Evolutionary conservation across 2,113 vertebrate genomes (phyloP).

Genomic region (Pelecanus crispus): DNA sequence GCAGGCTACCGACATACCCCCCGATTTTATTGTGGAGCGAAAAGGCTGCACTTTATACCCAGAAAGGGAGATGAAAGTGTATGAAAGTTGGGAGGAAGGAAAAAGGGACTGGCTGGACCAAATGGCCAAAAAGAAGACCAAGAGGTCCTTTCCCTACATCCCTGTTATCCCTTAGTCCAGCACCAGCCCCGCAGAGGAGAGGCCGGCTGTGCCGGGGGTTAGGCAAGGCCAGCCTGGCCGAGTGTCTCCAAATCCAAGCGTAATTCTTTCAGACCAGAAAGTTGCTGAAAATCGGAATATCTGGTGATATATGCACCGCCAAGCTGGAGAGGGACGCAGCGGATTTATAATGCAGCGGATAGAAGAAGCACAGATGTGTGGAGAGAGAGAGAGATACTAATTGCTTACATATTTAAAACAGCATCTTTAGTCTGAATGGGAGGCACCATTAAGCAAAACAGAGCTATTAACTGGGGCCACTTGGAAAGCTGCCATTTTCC

Average conservation of each 20-base stretch:
- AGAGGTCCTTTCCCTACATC: background rate
- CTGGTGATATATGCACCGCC: background rate
- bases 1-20: background rate
- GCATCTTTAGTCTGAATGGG: constrained; percentile 59
- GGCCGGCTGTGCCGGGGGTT: background rate
- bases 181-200: background rate
- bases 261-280: background rate
- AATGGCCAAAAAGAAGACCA: rapidly evolving
- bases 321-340: constrained; percentile 3
- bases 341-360: constrained; percentile 46
- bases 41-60: background rate
- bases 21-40: background rate
- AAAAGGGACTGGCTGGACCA: background rate
- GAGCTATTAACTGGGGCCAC: constrained; percentile 62
- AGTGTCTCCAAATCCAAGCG: background rate
- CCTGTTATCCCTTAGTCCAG: background rate
- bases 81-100: background rate
- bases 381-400: constrained; percentile 60
- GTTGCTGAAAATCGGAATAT: constrained; percentile 43
- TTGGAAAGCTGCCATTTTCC: constrained; percentile 59
- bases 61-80: background rate
- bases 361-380: constrained; percentile 60
- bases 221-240: background rate
- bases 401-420: constrained; percentile 68
- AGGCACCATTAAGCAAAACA: constrained; percentile 65